A percentile compares a stretch with the other conserved stretches of the same genome.
Evolutionary conservation across 2,113 vertebrate species (phyloP).

Genomic region (Tympanuchus pallidicinctus): DNA sequence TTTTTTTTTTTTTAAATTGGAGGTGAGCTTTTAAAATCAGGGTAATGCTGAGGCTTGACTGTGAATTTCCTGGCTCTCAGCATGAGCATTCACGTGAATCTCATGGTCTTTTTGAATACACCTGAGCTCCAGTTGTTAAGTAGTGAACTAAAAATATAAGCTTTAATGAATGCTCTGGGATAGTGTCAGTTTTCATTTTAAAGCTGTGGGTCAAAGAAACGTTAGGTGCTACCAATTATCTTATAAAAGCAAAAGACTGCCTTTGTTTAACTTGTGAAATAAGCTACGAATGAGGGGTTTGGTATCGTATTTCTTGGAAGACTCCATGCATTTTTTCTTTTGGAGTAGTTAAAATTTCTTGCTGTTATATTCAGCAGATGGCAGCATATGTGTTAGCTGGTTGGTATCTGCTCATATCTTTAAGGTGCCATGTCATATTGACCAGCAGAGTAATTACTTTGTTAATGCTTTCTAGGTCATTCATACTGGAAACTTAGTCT

Average conservation of each 20-base stretch:
- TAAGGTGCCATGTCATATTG: constrained; percentile 18
- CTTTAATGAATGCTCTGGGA: background rate
- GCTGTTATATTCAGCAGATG: constrained; percentile 51
- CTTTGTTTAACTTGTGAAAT: background rate
- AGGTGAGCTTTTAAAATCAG: background rate
- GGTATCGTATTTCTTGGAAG: background rate
- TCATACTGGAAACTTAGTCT: constrained; percentile 15
- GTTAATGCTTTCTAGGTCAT: constrained; percentile 49
- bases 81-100: background rate
- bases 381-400: constrained; percentile 20
- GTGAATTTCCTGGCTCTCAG: background rate
- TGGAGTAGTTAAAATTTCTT: background rate
- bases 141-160: background rate
- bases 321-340: background rate
- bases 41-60: background rate
- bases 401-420: constrained; percentile 3
- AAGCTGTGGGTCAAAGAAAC: background rate
- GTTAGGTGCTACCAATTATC: background rate
- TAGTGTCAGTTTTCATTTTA: background rate
- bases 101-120: background rate
- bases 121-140: background rate
- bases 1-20: background rate
- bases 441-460: constrained; percentile 46
- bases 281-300: background rate
- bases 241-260: background rate